Conservation (phyloP, 2,888 invertebrate genomes). For the Spisula solida region DNA sequence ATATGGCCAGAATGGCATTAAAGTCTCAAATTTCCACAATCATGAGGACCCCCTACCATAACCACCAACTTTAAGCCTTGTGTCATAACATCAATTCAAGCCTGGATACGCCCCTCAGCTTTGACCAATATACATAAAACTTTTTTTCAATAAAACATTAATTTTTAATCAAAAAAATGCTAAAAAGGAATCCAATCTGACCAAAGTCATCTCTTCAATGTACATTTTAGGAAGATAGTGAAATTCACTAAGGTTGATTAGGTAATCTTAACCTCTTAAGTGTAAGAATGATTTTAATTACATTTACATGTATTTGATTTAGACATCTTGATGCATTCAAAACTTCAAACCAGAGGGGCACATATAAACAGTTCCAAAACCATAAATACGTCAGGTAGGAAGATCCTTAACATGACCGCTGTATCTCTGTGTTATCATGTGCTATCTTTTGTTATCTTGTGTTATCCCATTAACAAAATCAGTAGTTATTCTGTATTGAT, state of each 20-base stretch:
- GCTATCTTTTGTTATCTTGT: no score
- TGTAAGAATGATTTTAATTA: no score
- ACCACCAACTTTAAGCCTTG: no score
- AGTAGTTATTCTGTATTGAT: conserved; percentile 2
- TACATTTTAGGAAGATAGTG: neutral
- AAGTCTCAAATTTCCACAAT: no score
- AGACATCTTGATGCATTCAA: neutral
- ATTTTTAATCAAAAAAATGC: neutral
- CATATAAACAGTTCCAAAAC: neutral
- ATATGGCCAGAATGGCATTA: no score
- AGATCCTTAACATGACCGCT: neutral
- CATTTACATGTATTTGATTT: neutral
- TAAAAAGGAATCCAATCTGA: neutral
- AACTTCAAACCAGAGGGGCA: neutral
- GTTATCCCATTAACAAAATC: conserved; percentile 9
- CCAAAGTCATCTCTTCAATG: neutral
- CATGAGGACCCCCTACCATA: no score
- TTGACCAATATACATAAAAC: neutral
- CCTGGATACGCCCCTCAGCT: no score
- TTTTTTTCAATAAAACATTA: neutral
- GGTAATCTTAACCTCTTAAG: no score
- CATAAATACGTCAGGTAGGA: neutral
- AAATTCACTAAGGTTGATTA: no score
- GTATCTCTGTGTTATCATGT: conserved; percentile 13
- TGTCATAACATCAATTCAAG: no score